Evolutionary conservation across 2,797 vertebrate species (phyloP), one percentile per base, ranked within the genome.

Genomic region (Buphagus erythrorhynchus): DNA sequence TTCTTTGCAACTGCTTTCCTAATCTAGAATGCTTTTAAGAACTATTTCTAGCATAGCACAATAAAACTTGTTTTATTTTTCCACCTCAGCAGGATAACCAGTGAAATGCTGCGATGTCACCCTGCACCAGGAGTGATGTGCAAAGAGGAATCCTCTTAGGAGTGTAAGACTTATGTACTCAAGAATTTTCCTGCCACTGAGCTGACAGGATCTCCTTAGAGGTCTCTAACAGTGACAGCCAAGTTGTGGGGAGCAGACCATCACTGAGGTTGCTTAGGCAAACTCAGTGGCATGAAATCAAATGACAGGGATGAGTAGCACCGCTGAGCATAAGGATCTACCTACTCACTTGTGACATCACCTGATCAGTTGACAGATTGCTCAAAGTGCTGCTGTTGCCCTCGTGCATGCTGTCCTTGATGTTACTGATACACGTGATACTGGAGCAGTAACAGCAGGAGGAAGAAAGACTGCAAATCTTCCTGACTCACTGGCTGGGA

Each of bases 71-170:
- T 1, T 61, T 57, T 49, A 21, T 52, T 46, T 93, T 93, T 92
- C 72, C 15, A 4, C 16, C 28, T 40, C 13, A 40, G 33, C 0
- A 19, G 49, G 16, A 68, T 46, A 86, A 40, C 19, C 21, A 62
- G 28, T 51, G 55, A 81, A 90, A 86, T 75, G 28, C 7, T 51
- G 35, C 22, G 28, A 48, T 31, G 5, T 20, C 38, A 62, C 6
- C 15, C 18, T 73, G 25, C 19, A 45, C 17, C 40, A 51, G 22
- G 21, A 88, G 12, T 0, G 0, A 73, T 9, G 11, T 13, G 14
- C 33, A 49, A 81, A 85, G 36, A 88, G 9, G 42, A 87, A 82
- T 62, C 6, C n/a, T 26, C 80, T 88, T 28, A 11, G 31, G 33
- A 90, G 17, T 26, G 22, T 4, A 42, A 63, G 24, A 18, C 19